Conservation (phyloP, 2,113 vertebrate species). For the Lycaon pictus region DNA sequence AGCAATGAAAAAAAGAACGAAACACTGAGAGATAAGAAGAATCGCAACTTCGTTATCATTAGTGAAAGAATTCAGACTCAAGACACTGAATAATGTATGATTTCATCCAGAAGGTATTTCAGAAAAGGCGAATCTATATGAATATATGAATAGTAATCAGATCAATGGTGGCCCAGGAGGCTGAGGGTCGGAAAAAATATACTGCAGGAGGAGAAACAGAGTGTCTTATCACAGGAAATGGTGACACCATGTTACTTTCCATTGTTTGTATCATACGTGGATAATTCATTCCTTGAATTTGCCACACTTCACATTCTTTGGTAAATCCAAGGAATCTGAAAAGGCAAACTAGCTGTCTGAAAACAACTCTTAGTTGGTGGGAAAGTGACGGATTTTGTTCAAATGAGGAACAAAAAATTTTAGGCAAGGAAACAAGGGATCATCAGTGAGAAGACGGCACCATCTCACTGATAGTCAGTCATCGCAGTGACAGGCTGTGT, state of each 20-base stretch:
- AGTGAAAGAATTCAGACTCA: neutral
- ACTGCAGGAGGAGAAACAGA: neutral
- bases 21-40: neutral
- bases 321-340: neutral
- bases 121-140: neutral
- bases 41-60: neutral
- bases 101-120: neutral
- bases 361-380: neutral
- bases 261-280: neutral
- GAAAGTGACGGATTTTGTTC: neutral
- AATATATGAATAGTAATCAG: neutral
- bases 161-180: neutral
- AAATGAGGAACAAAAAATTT: neutral
- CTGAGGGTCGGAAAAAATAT: neutral
- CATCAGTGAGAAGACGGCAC: neutral
- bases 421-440: neutral
- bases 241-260: neutral
- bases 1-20: neutral
- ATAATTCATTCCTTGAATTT: neutral
- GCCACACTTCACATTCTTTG: neutral
- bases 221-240: neutral
- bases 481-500: rapidly evolving
- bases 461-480: neutral
- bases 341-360: neutral
- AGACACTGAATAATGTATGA: neutral